phyloP scores from a whole-genome alignment of 2,113 vertebrate genomes.

The Tretioscincus oriximinensis region DNA sequence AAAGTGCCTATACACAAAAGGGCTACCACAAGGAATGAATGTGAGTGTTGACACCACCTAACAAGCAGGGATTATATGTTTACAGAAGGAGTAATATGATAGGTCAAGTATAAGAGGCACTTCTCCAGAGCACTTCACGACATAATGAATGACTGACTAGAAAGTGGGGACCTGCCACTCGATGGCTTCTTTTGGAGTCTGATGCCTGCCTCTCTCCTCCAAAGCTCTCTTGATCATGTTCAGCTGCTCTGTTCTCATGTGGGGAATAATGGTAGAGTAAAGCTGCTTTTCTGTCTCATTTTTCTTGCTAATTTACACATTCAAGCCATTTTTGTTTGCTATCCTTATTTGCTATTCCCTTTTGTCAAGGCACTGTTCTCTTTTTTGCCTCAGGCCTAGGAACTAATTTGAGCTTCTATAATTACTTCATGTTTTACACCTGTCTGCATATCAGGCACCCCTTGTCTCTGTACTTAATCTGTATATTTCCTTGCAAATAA shows the following conservation, averaged over 20 bases:
- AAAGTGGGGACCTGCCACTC: slow-evolving; percentile 88
- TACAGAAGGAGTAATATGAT: slow-evolving; percentile 97
- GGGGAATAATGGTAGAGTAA: slow-evolving; percentile 88
- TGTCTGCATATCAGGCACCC: slow-evolving; percentile 92
- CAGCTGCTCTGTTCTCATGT: slow-evolving; percentile 90
- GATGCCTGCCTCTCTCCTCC: slow-evolving; percentile 89
- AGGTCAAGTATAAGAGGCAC: slow-evolving; percentile 91
- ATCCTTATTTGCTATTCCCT: slow-evolving; percentile 92
- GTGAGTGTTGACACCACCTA: slow-evolving; percentile 94
- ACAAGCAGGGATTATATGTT: slow-evolving; percentile 95
- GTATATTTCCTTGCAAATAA: slow-evolving; percentile 72
- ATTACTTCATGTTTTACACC: slow-evolving; percentile 98
- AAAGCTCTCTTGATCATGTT: slow-evolving; percentile 91
- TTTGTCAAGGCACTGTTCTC: slow-evolving; percentile 81
- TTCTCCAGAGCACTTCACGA: slow-evolving; percentile 87
- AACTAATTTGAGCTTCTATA: slow-evolving; percentile 98
- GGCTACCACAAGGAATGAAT: slow-evolving; percentile 80
- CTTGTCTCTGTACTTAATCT: slow-evolving; percentile 81
- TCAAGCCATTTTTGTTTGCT: slow-evolving; percentile 97
- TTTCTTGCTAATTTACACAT: slow-evolving; percentile 99
- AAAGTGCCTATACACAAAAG: slow-evolving; percentile 79
- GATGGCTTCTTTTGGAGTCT: slow-evolving; percentile 80
- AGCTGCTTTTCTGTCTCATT: slow-evolving; percentile 93
- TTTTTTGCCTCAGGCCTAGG: slow-evolving; percentile 89
- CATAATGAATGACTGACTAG: slow-evolving; percentile 96